phyloP scores from a whole-genome alignment of 2,113 vertebrate genomes.

The Mugil cephalus region DNA sequence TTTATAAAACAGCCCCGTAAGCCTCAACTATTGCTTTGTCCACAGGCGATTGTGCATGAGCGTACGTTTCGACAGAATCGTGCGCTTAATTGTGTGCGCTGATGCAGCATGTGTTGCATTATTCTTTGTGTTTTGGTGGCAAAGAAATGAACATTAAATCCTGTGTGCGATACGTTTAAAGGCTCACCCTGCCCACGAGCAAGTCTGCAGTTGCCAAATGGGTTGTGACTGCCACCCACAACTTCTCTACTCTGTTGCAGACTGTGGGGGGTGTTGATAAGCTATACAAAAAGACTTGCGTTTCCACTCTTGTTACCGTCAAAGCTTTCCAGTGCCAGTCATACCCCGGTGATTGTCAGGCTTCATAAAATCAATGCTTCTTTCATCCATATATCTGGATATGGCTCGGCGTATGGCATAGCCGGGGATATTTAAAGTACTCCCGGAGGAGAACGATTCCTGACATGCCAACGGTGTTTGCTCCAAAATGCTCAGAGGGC shows the following conservation, averaged over 20 bases:
- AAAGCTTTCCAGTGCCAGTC: slow-evolving; percentile 25
- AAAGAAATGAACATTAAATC: not conserved
- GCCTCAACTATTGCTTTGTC: slow-evolving; percentile 30
- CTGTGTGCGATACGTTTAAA: not conserved
- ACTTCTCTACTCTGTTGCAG: slow-evolving; percentile 13
- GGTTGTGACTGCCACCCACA: slow-evolving; percentile 20
- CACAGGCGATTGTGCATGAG: slow-evolving; percentile 5
- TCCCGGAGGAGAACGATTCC: slow-evolving; percentile 39
- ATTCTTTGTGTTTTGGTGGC: not conserved
- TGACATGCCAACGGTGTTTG: slow-evolving; percentile 65
- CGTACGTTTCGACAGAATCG: not conserved
- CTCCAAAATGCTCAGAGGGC: slow-evolving; percentile 53
- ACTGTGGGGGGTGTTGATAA: slow-evolving; percentile 45
- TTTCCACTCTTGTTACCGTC: slow-evolving; percentile 58
- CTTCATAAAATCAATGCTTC: slow-evolving; percentile 62
- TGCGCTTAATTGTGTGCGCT: not conserved
- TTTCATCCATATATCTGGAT: slow-evolving; percentile 25
- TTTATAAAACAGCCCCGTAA: slow-evolving; percentile 87
- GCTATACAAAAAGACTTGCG: slow-evolving; percentile 17
- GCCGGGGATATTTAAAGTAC: slow-evolving; percentile 7
- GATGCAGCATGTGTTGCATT: too few relatives aligned
- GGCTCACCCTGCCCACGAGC: not conserved
- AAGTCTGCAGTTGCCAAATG: slow-evolving; percentile 1
- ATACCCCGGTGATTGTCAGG: slow-evolving; percentile 59
- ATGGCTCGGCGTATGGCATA: slow-evolving; percentile 33